Base-by-base conservation (phyloP, 2,113 vertebrate genomes). In the Cyanoliseus patagonus region DNA sequence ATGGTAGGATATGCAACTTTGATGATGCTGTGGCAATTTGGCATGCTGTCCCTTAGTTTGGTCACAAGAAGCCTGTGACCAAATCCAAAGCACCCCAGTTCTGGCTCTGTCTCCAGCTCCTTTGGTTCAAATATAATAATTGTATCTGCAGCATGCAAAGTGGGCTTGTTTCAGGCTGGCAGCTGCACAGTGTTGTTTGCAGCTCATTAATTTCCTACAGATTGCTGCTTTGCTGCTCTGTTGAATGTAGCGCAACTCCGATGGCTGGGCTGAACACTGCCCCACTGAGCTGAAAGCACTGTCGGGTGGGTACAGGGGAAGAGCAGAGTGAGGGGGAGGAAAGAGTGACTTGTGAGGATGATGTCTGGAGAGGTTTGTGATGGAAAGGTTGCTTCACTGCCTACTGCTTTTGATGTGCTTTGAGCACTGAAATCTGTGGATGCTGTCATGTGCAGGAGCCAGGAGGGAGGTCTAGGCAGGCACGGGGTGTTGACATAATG, bases 121-220 rank as follows among this genome's bases (percentile, higher is more conserved):
- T 95, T 92, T 91, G 94, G 91, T 94, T 91, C 78, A 20, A 66
- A 20, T 80, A 25, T 39, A 93, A 93, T 90, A 94, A 90, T 77
- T 76, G 67, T 94, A 85, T 96, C 82, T 93, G 89, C 24, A 52
- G 74, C 18, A 1, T 85, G 78, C 90, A 93, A 90, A 85, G 78
- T 2, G 0, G 75, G 49, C 87, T 91, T 2, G 0, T 79, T 95
- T 84, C 74, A 79, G 94, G 82, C 95, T 95, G 95, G 91, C 93
- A 94, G 91, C 93, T 97, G 95, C 88, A 53, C 74, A 77, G 87
- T 2, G 8, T 91, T 95, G 84, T 91, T 97, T 96, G 93, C 94
- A 92, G 94, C 84, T 96, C 95, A 94, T 96, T 95, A 95, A 85
- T 96, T 95, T 95, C 86, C 81, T 95, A 62, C 86, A 73, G 93